These are phyloP conservation scores for Endotricha flammealis DNA, from an alignment of 2,888 invertebrate genomes.

Conservation along the genomic window DNA sequence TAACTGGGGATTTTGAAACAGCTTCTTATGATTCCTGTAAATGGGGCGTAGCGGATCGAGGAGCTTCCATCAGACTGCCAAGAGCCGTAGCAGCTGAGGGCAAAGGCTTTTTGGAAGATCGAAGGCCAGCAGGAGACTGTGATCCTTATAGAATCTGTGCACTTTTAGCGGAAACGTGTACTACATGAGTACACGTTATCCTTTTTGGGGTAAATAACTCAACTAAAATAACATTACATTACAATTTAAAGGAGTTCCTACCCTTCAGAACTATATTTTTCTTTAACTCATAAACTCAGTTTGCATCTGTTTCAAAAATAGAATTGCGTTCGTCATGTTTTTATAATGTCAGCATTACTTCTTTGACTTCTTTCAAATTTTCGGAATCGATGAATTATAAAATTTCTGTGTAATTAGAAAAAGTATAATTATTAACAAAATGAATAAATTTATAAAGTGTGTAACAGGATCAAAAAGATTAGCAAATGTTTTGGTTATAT, in stretches of 20 bases:
- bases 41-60: slow-evolving; percentile 92
- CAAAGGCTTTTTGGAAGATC: slow-evolving; percentile 95
- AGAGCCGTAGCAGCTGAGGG: slow-evolving; percentile 89
- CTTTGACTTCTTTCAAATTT: background rate
- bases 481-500: slow-evolving; percentile 6
- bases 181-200: too few relatives aligned
- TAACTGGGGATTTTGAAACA: slow-evolving; percentile 96
- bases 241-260: too few relatives aligned
- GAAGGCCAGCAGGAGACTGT: slow-evolving; percentile 94
- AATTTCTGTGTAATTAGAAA: too few relatives aligned
- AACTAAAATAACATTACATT: too few relatives aligned
- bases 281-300: too few relatives aligned
- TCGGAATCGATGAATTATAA: background rate
- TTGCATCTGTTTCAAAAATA: too few relatives aligned
- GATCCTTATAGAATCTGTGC: slow-evolving; percentile 85
- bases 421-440: too few relatives aligned
- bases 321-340: too few relatives aligned
- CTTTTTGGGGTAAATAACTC: too few relatives aligned
- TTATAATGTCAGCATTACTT: too few relatives aligned
- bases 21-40: slow-evolving; percentile 94
- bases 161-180: slow-evolving; percentile 66
- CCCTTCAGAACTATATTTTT: too few relatives aligned
- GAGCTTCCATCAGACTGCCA: slow-evolving; percentile 95
- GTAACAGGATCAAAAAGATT: slow-evolving; percentile 2
- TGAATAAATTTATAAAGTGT: slow-evolving; percentile 13